Base-by-base conservation (phyloP, 1,140 invertebrate genomes). In the Brachionus rubens region DNA sequence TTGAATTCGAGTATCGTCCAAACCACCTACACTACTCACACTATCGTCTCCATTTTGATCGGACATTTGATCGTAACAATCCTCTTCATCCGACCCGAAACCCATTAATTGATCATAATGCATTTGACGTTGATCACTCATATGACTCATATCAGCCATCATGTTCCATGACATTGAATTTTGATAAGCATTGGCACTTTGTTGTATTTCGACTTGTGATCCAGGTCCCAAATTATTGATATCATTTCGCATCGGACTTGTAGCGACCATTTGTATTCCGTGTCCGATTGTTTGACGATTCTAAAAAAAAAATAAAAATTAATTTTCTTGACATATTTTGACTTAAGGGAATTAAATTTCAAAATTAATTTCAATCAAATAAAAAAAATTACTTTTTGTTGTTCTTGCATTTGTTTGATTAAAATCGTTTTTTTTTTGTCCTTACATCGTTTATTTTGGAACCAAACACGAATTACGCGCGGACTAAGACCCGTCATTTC, bases 381-480 rank as follows among this genome's bases (percentile, higher is more conserved):
- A 43, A 43, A 62, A 62, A 12, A 40, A 59, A 59, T 28, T 16
- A 28, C 36, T 40, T 98, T 98, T 86, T 98, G 95, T 82, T 94
- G 92, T 79, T 91, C 89, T 89, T 97, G 92, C 84, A 98, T 93
- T 85, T 98, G 92, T 84, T 98, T 97, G 88, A 98, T 91, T 77
- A 96, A 90, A 40, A 97, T 92, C 41, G 91, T 94, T 81, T 93
- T 91, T 87, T 99, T 99, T 86, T 99, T 99, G 86, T 99, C 96
- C 85, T 99, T 99, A 87, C 96, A 99, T 28, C 96, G 86, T 84
- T 99, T 99, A 86, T 99, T 99, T 86, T 99, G 85, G 86, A 97
- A 98, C 95, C 96, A 98, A 19, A 98, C 95, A 80, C 95, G 88
- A 80, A 98, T 98, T 75, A 99, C 95, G 16, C 95, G 86, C 1